phyloP scores from a whole-genome alignment of 1,140 invertebrate genomes.

The Drosophila navojoa region DNA sequence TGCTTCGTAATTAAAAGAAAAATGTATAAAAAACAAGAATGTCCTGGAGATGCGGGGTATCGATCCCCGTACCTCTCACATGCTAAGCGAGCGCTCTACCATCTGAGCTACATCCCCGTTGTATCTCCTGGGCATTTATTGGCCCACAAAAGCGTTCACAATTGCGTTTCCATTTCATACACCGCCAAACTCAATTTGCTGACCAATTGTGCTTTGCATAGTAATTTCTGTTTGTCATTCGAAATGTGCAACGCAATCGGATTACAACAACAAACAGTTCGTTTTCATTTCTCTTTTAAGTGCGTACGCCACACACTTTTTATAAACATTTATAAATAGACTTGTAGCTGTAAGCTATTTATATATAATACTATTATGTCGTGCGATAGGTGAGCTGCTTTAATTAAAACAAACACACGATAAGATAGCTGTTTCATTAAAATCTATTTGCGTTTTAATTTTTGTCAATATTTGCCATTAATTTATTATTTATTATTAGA shows the following conservation, averaged over 20 bases:
- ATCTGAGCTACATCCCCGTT: conserved; percentile 89
- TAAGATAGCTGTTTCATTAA: not conserved
- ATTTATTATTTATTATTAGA: too few relatives aligned
- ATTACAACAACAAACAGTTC: conserved; percentile 9
- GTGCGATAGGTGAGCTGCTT: not conserved
- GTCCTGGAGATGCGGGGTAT: conserved; percentile 88
- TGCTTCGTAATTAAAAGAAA: not conserved
- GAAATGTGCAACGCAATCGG: conserved; percentile 59
- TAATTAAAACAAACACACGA: not conserved
- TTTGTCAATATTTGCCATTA: too few relatives aligned
- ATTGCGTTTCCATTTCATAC: not conserved
- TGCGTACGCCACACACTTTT: not conserved
- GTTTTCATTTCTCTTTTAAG: not conserved
- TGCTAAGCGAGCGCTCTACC: conserved; percentile 94
- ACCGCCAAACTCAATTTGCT: not conserved
- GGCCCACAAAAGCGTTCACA: conserved; percentile 18
- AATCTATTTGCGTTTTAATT: too few relatives aligned
- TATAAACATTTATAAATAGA: conserved; percentile 50
- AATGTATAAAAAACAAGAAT: not conserved
- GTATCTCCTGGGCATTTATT: conserved; percentile 24
- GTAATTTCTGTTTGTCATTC: conserved; percentile 39
- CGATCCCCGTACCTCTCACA: conserved; percentile 93
- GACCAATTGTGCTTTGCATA: conserved; percentile 31
- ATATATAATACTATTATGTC: not conserved
- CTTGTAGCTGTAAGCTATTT: conserved; percentile 24